Conservation (phyloP, 2,113 vertebrate genomes). For the Calypte anna region DNA sequence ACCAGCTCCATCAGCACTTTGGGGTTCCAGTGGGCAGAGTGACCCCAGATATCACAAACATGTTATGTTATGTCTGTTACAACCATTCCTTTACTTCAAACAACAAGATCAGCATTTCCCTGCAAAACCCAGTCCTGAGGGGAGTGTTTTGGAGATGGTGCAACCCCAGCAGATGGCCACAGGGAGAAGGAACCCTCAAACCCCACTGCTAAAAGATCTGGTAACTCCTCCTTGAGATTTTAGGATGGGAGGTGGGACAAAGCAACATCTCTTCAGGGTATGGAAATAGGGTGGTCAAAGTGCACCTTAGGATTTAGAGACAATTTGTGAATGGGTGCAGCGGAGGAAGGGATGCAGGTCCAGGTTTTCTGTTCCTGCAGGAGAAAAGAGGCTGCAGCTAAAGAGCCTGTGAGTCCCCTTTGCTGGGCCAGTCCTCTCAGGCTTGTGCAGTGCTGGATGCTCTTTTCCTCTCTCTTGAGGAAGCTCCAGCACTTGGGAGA, state of each 20-base stretch:
- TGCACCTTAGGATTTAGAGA: not conserved
- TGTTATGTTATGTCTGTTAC: not conserved
- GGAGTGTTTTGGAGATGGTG: not conserved
- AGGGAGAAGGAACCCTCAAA: not conserved
- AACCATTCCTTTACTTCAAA: not conserved
- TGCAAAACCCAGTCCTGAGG: not conserved
- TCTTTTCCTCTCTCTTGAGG: not conserved
- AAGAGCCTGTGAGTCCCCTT: not conserved
- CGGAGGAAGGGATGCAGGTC: not conserved
- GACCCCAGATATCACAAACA: not conserved
- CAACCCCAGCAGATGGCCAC: not conserved
- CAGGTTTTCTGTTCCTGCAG: not conserved
- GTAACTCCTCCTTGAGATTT: not conserved
- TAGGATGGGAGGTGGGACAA: not conserved
- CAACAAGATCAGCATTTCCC: not conserved
- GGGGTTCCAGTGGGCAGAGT: fast-evolving
- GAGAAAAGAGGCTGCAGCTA: not conserved
- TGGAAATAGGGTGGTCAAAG: not conserved
- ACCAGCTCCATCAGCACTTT: not conserved
- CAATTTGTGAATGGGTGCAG: fast-evolving
- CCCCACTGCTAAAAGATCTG: not conserved
- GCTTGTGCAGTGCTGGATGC: not conserved
- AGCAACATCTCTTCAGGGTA: not conserved
- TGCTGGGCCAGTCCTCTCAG: not conserved
- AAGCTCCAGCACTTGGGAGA: not conserved